Evolutionary conservation across 2,113 vertebrate genomes (phyloP).

Genomic region (Oplegnathus fasciatus): DNA sequence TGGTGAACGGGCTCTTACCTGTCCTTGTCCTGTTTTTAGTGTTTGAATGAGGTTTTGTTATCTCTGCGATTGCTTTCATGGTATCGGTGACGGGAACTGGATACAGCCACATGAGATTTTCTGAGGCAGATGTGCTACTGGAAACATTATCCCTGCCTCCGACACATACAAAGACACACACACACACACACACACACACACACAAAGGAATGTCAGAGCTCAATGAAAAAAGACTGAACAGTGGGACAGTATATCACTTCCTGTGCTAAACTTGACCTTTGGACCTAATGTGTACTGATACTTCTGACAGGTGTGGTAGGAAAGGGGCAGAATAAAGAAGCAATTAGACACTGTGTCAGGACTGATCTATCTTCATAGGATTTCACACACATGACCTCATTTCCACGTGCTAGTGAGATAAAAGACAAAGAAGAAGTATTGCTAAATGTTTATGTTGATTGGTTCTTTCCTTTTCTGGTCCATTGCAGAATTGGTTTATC

Average conservation of each 20-base stretch:
- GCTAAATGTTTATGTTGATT: background rate
- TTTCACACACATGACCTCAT: background rate
- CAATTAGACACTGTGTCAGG: constrained; percentile 14
- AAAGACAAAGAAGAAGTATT: background rate
- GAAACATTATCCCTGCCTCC: constrained; percentile 58
- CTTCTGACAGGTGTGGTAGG: constrained; percentile 23
- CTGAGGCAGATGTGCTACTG: constrained; percentile 58
- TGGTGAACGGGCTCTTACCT: constrained; percentile 55
- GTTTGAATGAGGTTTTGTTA: constrained; percentile 72
- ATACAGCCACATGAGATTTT: constrained; percentile 63
- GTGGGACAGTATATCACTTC: constrained; percentile 47
- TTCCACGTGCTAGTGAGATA: background rate
- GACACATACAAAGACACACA: constrained; percentile 44
- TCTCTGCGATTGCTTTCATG: constrained; percentile 67
- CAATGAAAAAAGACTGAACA: constrained; percentile 41
- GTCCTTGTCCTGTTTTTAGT: constrained; percentile 56
- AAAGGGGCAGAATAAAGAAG: constrained; percentile 32
- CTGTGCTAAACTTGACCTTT: constrained; percentile 65
- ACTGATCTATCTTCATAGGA: constrained; percentile 1
- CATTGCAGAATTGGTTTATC: background rate
- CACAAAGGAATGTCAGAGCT: constrained; percentile 52
- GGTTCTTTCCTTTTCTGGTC: background rate
- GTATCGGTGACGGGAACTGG: constrained; percentile 73
- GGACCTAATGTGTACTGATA: constrained; percentile 45
- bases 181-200: constrained; percentile 38